Conservation (phyloP, 2,113 vertebrate genomes). For the Ariopsis seemanni region DNA sequence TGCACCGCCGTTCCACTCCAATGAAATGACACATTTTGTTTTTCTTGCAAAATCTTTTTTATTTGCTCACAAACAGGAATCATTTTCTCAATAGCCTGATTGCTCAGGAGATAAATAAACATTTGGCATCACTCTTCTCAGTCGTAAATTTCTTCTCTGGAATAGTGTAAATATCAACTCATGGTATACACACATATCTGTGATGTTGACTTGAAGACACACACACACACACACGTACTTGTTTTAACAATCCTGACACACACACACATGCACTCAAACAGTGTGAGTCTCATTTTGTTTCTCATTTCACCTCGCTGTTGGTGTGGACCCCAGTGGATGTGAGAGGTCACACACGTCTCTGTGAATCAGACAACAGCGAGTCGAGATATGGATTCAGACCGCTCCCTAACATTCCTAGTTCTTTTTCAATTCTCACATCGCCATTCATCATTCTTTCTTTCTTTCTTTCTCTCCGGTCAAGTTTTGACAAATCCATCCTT, state of each 20-base stretch:
- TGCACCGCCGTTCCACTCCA: neutral
- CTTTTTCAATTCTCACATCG: slow-evolving; percentile 41
- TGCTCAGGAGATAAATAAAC: neutral
- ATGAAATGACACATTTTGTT: neutral
- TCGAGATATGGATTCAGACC: slow-evolving; percentile 46
- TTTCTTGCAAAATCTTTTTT: neutral
- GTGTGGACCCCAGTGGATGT: slow-evolving; percentile 45
- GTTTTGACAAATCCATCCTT: slow-evolving; percentile 35
- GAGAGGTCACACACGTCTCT: slow-evolving; percentile 42
- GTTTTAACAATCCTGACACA: slow-evolving; percentile 42
- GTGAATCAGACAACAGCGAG: slow-evolving; percentile 21
- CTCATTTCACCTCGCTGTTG: slow-evolving; percentile 47
- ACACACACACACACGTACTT: neutral
- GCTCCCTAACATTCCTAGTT: slow-evolving; percentile 42
- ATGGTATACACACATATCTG: slow-evolving; percentile 43
- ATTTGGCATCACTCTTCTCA: neutral
- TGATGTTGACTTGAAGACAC: slow-evolving; percentile 44
- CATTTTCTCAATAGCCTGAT: neutral
- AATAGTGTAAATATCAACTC: slow-evolving; percentile 44
- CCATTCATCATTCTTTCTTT: slow-evolving; percentile 29
- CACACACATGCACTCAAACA: slow-evolving; percentile 13
- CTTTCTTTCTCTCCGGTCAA: slow-evolving; percentile 27
- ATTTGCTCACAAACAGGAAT: neutral
- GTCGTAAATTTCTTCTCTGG: neutral
- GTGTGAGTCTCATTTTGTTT: slow-evolving; percentile 28